A percentile compares a stretch with the other conserved stretches of the same genome.
These are phyloP conservation scores for Phocides pigmalion DNA, from an alignment of 1,140 invertebrate species.

Conservation along the genomic window DNA sequence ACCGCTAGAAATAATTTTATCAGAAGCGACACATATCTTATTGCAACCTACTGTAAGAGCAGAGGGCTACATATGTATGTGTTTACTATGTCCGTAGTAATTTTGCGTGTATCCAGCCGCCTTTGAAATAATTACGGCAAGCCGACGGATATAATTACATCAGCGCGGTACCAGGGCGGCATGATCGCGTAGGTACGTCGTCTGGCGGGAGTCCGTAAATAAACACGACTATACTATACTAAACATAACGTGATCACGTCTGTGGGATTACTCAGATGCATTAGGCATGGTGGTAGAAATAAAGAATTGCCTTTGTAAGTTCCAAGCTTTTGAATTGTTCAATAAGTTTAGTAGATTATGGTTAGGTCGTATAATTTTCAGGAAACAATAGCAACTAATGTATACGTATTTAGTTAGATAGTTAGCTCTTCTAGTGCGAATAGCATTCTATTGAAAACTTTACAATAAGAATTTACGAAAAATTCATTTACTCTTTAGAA, in stretches of 20 bases:
- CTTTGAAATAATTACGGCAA: slow-evolving; percentile 21
- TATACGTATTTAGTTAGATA: too few species aligned
- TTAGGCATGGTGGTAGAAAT: neutral
- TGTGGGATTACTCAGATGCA: slow-evolving; percentile 2
- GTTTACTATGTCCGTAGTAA: neutral
- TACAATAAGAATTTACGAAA: too few species aligned
- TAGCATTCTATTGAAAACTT: too few species aligned
- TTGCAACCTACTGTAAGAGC: too few species aligned
- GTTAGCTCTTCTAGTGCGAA: too few species aligned
- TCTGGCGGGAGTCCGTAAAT: slow-evolving; percentile 46
- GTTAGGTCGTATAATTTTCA: too few species aligned
- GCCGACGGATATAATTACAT: slow-evolving; percentile 53
- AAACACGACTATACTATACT: slow-evolving; percentile 55
- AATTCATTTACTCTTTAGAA: too few species aligned
- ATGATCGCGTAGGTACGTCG: slow-evolving; percentile 42
- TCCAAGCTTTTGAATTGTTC: neutral
- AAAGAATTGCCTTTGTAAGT: neutral
- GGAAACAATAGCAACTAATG: too few species aligned
- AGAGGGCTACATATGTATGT: too few species aligned
- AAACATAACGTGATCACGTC: neutral
- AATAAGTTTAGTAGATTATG: too few species aligned
- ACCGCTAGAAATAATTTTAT: too few species aligned
- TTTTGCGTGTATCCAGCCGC: slow-evolving; percentile 8
- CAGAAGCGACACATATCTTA: too few species aligned
- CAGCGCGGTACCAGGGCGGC: slow-evolving; percentile 48